Evolutionary conservation across 1,140 invertebrate species (phyloP).

Genomic region (Drosophila seguyi): DNA sequence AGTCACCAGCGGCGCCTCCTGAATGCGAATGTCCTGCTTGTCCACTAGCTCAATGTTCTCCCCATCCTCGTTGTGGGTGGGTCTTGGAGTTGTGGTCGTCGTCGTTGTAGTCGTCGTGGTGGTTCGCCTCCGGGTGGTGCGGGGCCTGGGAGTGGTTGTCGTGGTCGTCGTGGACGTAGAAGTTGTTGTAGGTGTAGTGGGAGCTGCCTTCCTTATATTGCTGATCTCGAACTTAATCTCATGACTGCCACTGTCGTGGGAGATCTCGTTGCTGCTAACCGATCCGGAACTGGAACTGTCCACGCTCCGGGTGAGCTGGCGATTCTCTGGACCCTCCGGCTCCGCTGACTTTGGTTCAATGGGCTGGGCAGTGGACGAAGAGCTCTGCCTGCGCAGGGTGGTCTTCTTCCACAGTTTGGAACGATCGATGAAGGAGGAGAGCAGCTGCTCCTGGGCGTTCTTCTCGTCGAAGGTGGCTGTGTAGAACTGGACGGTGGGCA

Average conservation of each 20-base stretch:
- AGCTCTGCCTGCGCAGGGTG: slow-evolving; percentile 47
- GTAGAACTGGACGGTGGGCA: slow-evolving; percentile 82
- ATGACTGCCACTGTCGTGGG: slow-evolving; percentile 59
- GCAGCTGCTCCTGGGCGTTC: slow-evolving; percentile 74
- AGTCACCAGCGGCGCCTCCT: slow-evolving; percentile 91
- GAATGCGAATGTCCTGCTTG: slow-evolving; percentile 91
- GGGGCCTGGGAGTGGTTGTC: slow-evolving; percentile 85
- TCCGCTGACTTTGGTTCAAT: slow-evolving; percentile 21
- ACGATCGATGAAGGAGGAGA: slow-evolving; percentile 77
- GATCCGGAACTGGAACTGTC: slow-evolving; percentile 50
- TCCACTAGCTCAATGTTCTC: slow-evolving; percentile 88
- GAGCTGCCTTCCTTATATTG: slow-evolving; percentile 60
- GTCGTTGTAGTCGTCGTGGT: slow-evolving; percentile 85
- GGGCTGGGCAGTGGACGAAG: slow-evolving; percentile 7
- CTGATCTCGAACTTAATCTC: slow-evolving; percentile 84
- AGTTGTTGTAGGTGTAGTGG: slow-evolving; percentile 85
- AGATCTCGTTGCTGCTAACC: slow-evolving; percentile 75
- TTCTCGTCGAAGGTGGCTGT: slow-evolving; percentile 82
- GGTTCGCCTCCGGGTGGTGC: slow-evolving; percentile 87
- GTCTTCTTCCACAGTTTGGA: slow-evolving; percentile 79
- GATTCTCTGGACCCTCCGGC: slow-evolving; percentile 41
- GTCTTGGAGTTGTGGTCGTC: slow-evolving; percentile 87
- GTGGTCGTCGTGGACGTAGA: slow-evolving; percentile 54
- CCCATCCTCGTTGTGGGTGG: slow-evolving; percentile 88
- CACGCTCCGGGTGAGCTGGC: slow-evolving; percentile 70